These are phyloP conservation scores for Holothuria leucospilota DNA, from an alignment of 53 echinoderm and acorn worm species.

Conservation along the genomic window DNA sequence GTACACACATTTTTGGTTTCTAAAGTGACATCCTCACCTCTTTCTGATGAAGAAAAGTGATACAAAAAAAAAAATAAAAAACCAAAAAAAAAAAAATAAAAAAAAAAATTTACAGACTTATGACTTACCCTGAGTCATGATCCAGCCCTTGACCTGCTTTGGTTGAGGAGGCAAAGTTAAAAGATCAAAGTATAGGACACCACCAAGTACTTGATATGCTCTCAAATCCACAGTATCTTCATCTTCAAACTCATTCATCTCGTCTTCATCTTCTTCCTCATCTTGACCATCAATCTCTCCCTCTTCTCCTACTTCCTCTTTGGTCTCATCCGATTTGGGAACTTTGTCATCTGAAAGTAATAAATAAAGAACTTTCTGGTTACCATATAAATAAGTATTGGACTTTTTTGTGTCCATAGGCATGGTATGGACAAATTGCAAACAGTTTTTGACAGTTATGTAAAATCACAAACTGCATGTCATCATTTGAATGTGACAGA, in stretches of 20 bases:
- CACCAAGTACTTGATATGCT: constrained; percentile 91
- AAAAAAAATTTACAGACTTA: too few species aligned
- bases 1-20: too few species aligned
- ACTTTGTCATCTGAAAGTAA: constrained; percentile 4
- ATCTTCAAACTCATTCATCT: constrained; percentile 87
- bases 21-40: too few species aligned
- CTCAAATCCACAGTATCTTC: constrained; percentile 92
- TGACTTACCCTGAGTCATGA: constrained; percentile 93
- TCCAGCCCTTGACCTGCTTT: constrained; percentile 87
- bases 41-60: too few species aligned
- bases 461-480: too few species aligned
- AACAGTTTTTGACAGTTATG: too few species aligned
- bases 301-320: constrained; percentile 9
- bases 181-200: constrained; percentile 85
- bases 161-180: constrained; percentile 92
- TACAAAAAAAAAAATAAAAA: too few species aligned
- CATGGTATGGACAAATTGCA: too few species aligned
- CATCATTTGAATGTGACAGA: too few species aligned
- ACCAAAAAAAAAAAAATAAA: too few species aligned
- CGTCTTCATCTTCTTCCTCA: constrained; percentile 66
- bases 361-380: not conserved
- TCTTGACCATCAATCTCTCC: constrained; percentile 57
- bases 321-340: not conserved
- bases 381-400: too few species aligned
- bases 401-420: too few species aligned